phyloP scores from a whole-genome alignment of 2,113 vertebrate species.

The Bubalus kerabau region DNA sequence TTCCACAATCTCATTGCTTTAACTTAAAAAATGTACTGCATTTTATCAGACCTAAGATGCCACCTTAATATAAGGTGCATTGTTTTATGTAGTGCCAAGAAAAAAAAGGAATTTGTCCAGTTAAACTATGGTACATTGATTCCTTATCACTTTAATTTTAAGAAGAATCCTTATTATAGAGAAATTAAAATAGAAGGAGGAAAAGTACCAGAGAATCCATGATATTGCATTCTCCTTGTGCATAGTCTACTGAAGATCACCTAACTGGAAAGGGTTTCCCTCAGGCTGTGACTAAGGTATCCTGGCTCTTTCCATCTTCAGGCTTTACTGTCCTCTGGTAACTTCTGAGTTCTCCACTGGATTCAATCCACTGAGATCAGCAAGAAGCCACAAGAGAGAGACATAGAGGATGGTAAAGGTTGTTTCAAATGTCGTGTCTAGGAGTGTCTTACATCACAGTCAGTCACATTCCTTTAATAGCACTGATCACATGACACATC shows the following conservation, averaged over 20 bases:
- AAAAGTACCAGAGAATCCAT: not conserved
- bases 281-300: not conserved
- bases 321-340: not conserved
- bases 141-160: constrained; percentile 13
- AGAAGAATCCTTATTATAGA: not conserved
- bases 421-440: not conserved
- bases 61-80: not conserved
- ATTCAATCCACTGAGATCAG: not conserved
- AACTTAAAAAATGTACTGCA: not conserved
- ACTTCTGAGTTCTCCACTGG: not conserved
- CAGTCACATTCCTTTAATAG: not conserved
- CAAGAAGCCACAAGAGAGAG: not conserved
- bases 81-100: not conserved
- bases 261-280: not conserved
- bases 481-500: not conserved
- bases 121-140: not conserved
- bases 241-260: not conserved
- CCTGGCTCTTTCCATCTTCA: not conserved
- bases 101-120: not conserved
- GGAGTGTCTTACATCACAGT: not conserved
- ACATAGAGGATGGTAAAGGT: not conserved
- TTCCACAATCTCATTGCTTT: constrained; percentile 6
- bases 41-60: not conserved
- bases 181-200: not conserved
- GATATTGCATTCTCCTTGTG: not conserved